Base-by-base conservation (phyloP, 1,140 invertebrate genomes). In the Cotesia typhae region DNA sequence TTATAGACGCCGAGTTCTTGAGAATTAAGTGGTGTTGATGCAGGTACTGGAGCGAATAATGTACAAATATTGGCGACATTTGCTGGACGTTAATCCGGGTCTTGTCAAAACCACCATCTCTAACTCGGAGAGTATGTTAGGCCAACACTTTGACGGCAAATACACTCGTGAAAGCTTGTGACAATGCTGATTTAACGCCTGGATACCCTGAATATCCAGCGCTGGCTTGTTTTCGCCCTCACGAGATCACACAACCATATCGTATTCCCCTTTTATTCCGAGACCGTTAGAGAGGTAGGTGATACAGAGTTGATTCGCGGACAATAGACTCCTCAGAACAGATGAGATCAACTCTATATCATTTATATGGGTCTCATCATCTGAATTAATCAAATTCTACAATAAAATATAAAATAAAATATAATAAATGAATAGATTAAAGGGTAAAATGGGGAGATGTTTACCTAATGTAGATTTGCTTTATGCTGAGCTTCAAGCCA, bases 141-240 rank as follows among this genome's bases (percentile, higher is more conserved):
- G 5, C 28, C 64, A 65, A 66, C 72, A 69, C 14, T 36, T 17
- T 14, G 41, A 28, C 35, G n/a, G n/a, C 7, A 20, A 17, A 47
- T 1, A 5, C 7, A 17, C 4, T 28, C 5, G 71, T 76, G 75
- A 63, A 41, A 70, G 51, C 59, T 37, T 52, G 67, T 71, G 52
- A 69, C 80, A 85, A 84, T 82, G 79, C 76, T 74, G 81, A 85
- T 83, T 84, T 84, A 80, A 80, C 83, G 77, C 77, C 76, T 78
- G 74, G 82, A 82, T 84, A 77, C 74, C 65, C 80, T 75, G 78
- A 82, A 83, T 84, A 80, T 79, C 66, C 66, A 74, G 76, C 14
- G 9, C 17, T 47, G 41, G 6, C 41, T 47, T 47, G 41, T 12
- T 65, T 65, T 65, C 14, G 36, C 63, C 36, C 41, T 65, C 41